A percentile compares a stretch with the other conserved stretches of the same genome.
phyloP scores from a whole-genome alignment of 2,888 invertebrate species.

The Nomada lathburiana region DNA sequence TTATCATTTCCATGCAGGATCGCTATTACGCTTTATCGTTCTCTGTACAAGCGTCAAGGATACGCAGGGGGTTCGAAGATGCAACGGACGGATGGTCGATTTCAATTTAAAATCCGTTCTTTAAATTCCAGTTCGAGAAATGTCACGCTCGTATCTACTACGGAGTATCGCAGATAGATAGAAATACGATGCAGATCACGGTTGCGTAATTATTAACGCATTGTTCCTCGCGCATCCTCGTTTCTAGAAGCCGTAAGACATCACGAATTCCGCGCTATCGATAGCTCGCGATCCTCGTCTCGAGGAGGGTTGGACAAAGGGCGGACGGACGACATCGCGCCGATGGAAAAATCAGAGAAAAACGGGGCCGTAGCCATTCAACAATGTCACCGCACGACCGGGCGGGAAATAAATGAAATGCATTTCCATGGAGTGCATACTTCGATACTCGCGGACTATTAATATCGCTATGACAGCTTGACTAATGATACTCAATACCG shows the following conservation, averaged over 20 bases:
- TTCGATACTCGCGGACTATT: conserved; percentile 82
- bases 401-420: conserved; percentile 82
- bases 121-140: no score
- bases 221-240: no score
- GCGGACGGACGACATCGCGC: conserved; percentile 35
- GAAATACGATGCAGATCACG: no score
- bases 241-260: background rate
- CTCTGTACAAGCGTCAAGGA: background rate
- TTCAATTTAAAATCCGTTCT: no score
- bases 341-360: conserved; percentile 66
- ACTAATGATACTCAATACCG: conserved; percentile 82
- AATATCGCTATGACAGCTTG: conserved; percentile 84
- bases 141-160: no score
- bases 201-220: no score
- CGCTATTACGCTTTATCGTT: conserved; percentile 26
- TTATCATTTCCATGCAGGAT: conserved; percentile 54
- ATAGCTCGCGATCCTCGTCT: conserved; percentile 26
- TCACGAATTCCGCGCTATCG: conserved; percentile 26
- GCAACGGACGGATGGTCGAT: background rate
- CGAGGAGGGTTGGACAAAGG: conserved; percentile 47
- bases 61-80: background rate
- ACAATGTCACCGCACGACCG: conserved; percentile 79
- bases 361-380: conserved; percentile 79
- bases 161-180: no score
- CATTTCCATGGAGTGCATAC: conserved; percentile 82